These are phyloP conservation scores for Labeo calbasu DNA, from an alignment of 2,797 vertebrate species.

Conservation along the genomic window DNA sequence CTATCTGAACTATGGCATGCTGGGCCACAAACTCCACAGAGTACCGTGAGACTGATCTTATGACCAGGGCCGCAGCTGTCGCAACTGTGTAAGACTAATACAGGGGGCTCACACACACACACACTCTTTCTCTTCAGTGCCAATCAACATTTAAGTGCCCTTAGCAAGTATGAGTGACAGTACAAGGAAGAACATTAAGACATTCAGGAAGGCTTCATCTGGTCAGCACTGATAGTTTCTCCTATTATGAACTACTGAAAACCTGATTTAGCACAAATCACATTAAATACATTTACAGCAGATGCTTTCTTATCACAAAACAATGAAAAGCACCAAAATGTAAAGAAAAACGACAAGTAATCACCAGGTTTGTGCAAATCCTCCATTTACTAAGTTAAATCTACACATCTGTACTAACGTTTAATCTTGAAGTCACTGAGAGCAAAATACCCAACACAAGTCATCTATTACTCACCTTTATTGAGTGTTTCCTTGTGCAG, in stretches of 20 bases:
- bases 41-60: conserved; percentile 69
- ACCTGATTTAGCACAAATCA: neutral
- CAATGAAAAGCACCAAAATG: neutral
- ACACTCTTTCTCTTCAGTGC: neutral
- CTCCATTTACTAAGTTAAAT: neutral
- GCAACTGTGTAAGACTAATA: conserved; percentile 63
- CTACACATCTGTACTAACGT: neutral
- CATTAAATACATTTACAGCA: neutral
- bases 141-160: conserved; percentile 10
- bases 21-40: conserved; percentile 52
- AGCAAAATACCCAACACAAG: neutral
- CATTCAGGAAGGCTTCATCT: neutral
- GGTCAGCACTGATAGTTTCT: neutral
- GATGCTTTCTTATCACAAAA: neutral
- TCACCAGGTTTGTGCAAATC: neutral
- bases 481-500: conserved; percentile 26
- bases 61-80: conserved; percentile 81
- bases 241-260: neutral
- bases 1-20: conserved; percentile 65
- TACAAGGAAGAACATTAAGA: neutral
- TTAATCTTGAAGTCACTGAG: neutral
- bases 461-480: conserved; percentile 46
- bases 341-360: neutral
- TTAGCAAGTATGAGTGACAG: neutral
- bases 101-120: conserved; percentile 3